Evolutionary conservation across 1,140 invertebrate species (phyloP), one percentile per base, ranked within the genome.

Genomic region (Meloidogyne chitwoodi): DNA sequence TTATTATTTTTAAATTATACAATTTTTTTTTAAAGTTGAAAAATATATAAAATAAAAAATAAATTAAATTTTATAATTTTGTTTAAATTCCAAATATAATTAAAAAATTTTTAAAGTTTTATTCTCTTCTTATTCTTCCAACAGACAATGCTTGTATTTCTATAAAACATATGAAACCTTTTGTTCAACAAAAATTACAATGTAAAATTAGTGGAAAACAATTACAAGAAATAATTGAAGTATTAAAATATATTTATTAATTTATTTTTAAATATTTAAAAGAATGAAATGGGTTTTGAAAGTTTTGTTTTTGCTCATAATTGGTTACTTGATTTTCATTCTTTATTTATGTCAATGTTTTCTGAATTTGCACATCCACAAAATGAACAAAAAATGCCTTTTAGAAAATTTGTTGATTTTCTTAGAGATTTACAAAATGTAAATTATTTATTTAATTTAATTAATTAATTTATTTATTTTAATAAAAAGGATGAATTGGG

Each of bases 101-200:
- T 22, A 1, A 34, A 5, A 70, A 29, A 44, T 44, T 73, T 27
- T 73, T 8, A 14, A 27, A 73, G 71, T 73, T 73, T 31, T 64
- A 27, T 73, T 61, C 71, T 24, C 44, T 73, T 1, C 71, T 73
- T 56, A 29, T 34, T n/a, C 71, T 24, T n/a, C 61, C 64, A 16
- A 61, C 31, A 24, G 56, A 24, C 34, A 38, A 24, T 76, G 84
- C 66, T 68, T 87, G 85, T 12, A 77, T 86, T 14, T 77, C 80
- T 27, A 77, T 87, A 26, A 81, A 82, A 71, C 81, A 87, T 56
- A 83, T 86, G 86, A 86, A 87, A 73, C 85, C 85, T 16, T 86
- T 87, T 65, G 83, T 87, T 41, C 85, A 86, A 76, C 82, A 83
- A 0, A 84, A 38, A 69, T 41, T 86, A 22, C 85, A 86, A 77